Evolutionary conservation across 1,140 invertebrate species (phyloP), one percentile per base, ranked within the genome.

Genomic region (Xylocopa sonorina): DNA sequence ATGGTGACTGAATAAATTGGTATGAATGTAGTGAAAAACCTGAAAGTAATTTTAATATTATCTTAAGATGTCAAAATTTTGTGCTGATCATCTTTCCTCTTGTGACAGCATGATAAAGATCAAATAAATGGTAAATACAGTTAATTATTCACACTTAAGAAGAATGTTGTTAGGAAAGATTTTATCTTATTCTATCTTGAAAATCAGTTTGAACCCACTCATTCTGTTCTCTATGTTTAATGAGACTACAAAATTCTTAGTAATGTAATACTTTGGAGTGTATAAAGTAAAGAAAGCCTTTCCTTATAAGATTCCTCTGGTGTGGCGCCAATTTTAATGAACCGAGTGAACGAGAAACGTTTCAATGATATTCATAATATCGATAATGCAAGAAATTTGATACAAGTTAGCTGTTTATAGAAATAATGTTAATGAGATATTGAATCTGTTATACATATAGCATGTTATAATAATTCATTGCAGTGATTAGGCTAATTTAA

Each of bases 381-480:
- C 48, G 50, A 58, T 57, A 34, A 16, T 32, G 58, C 14, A 58
- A 24, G 29, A 43, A 53, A 71, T 75, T 84, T 80, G 81, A 80
- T 63, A 83, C 57, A 80, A 79, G 78, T 84, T 84, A 73, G 55
- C 68, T 84, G 68, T 85, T 84, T 57, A 51, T 81, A 81, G 77
- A 84, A 84, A 43, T 74, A 84, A 74, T 53, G 43, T 78, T 74
- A 58, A 80, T 72, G 53, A 77, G 64, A 73, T 67, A 81, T 60
- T 51, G 24, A 84, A 77, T 81, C 38, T 77, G 48, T 81, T 81
- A 81, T 74, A 48, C n/a, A 72, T 16, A 64, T 73, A 84, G n/a
- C 57, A 34, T 18, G 41, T 81, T 69, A 50, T 77, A 55, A 76
- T 72, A 53, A 64, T 58, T 82, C 64, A 83, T 67, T 80, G 34